Percentiles rank a stretch among this genome's conserved stretches.
Evolutionary conservation across 2,888 invertebrate genomes (phyloP).

Genomic region (Calliopum simillimum): DNA sequence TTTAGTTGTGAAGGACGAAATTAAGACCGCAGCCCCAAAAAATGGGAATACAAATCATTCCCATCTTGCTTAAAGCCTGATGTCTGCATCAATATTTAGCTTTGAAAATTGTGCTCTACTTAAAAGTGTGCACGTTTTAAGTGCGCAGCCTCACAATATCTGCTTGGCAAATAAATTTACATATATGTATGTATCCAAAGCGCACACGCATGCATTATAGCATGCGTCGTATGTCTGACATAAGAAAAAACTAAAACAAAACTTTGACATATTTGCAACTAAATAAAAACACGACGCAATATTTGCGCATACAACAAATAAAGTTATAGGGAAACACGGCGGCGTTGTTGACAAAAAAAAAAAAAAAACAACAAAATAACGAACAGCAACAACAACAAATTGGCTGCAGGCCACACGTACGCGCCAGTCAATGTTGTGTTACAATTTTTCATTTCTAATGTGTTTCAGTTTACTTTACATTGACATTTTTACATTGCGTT

Average conservation of each 20-base stretch:
- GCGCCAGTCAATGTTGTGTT: slow-evolving; percentile 22
- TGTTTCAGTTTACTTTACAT: slow-evolving; percentile 14
- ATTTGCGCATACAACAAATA: slow-evolving; percentile 18
- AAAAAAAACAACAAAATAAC: slow-evolving; percentile 38
- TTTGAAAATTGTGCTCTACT: slow-evolving; percentile 17
- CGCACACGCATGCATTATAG: neutral
- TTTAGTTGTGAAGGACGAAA: no score
- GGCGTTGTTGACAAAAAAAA: slow-evolving; percentile 37
- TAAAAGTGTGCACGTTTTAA: slow-evolving; percentile 10
- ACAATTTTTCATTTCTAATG: slow-evolving; percentile 21
- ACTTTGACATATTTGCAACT: slow-evolving; percentile 19
- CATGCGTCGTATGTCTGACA: slow-evolving; percentile 18
- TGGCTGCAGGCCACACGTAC: slow-evolving; percentile 29
- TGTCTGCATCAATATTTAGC: no score
- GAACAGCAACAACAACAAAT: slow-evolving; percentile 52
- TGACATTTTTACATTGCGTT: slow-evolving; percentile 10
- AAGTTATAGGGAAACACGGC: slow-evolving; percentile 6
- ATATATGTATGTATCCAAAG: no score
- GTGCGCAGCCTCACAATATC: no score
- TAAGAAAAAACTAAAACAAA: neutral
- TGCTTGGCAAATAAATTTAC: no score
- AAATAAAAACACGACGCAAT: slow-evolving; percentile 8
- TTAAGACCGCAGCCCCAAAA: no score
- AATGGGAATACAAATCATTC: no score
- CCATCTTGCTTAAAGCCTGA: no score